Percentiles rank a stretch among this genome's conserved stretches.
phyloP scores from a whole-genome alignment of 2,797 vertebrate genomes.

The Ctenopoma multispine region DNA sequence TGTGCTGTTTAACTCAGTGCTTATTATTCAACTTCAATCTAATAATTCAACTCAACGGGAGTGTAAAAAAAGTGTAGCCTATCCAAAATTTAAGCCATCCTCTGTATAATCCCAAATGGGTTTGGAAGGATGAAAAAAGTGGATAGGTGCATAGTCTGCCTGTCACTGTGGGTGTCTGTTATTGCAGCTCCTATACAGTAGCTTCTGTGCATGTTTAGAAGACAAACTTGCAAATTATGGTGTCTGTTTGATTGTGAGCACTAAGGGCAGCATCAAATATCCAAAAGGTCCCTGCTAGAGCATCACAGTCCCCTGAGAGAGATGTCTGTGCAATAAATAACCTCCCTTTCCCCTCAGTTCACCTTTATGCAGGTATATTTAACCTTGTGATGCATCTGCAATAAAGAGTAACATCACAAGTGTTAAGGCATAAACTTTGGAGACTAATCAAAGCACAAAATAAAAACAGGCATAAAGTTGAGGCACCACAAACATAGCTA shows the following conservation, averaged over 20 bases:
- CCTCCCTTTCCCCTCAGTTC: constrained; percentile 10
- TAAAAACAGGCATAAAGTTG: constrained; percentile 34
- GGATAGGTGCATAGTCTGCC: constrained; percentile 86
- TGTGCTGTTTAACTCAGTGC: constrained; percentile 98
- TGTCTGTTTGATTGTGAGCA: constrained; percentile 40
- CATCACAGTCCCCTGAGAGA: constrained; percentile 15
- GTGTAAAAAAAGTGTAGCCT: constrained; percentile 85
- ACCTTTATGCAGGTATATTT: constrained; percentile 2
- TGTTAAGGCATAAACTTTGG: constrained; percentile 28
- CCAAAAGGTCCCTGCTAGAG: constrained; percentile 10
- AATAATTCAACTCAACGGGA: constrained; percentile 98
- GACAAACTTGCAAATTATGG: constrained; percentile 16
- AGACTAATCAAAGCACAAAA: constrained; percentile 10
- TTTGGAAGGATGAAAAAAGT: constrained; percentile 84
- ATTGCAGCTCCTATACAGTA: constrained; percentile 27
- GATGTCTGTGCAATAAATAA: background rate
- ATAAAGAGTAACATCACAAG: background rate
- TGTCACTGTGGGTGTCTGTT: constrained; percentile 55
- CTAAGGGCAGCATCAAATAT: constrained; percentile 25
- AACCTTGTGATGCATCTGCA: background rate
- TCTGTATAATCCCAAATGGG: constrained; percentile 93
- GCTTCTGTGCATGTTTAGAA: constrained; percentile 34
- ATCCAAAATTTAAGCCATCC: constrained; percentile 91
- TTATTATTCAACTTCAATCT: constrained; percentile 99
- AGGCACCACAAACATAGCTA: constrained; percentile 20